phyloP scores from a whole-genome alignment of 2,113 vertebrate species.

The Vulpes lagopus region DNA sequence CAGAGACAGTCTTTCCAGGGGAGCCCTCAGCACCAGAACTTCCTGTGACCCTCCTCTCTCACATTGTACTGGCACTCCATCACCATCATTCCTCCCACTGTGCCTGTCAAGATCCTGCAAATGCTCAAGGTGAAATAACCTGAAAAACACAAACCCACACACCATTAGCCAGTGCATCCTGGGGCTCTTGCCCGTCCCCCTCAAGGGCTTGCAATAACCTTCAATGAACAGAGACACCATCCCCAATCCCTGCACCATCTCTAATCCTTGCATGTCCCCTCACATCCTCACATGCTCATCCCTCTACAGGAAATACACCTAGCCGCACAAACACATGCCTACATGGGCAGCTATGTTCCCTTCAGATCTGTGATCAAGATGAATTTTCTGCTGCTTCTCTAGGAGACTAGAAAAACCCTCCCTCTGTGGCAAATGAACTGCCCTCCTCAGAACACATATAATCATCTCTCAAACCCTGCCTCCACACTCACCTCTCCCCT shows the following conservation, averaged over 20 bases:
- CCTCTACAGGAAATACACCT: background rate
- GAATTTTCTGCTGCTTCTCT: background rate
- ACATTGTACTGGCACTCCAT: constrained; percentile 67
- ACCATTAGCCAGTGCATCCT: no score
- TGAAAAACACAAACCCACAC: background rate
- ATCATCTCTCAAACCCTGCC: background rate
- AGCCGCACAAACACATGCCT: background rate
- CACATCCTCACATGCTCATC: background rate
- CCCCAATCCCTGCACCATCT: no score
- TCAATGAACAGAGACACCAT: background rate
- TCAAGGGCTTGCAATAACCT: background rate
- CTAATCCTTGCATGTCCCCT: background rate
- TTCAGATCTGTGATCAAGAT: background rate
- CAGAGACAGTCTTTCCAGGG: fast-evolving
- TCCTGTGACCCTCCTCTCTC: background rate
- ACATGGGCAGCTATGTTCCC: background rate
- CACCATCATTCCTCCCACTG: background rate
- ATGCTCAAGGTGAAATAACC: constrained; percentile 6
- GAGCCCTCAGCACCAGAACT: constrained; percentile 70
- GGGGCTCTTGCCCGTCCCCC: background rate
- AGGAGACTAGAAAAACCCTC: background rate
- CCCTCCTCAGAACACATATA: background rate
- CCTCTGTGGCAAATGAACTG: background rate
- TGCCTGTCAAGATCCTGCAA: fast-evolving
- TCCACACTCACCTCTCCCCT: background rate